Base-by-base conservation (phyloP, 2,113 vertebrate species). In the Strix aluco region DNA sequence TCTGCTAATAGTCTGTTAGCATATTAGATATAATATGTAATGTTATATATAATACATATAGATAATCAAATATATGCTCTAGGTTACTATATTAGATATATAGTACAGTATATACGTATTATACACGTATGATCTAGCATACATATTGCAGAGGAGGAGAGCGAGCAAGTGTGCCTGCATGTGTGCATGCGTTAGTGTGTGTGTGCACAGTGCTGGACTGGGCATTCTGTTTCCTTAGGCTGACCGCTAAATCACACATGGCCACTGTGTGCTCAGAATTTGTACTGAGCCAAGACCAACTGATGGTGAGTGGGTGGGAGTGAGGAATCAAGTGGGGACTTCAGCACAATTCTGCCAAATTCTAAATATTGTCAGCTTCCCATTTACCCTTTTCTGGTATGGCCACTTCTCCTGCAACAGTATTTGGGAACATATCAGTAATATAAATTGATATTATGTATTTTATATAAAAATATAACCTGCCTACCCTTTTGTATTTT, bases 171-270 rank as follows among this genome's bases (percentile, higher is more conserved):
- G 17, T 46, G 44, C 16, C 44, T 46, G 16, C 44, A 46, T 38
- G 38, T 17, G 25, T 0, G 2, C 22, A 19, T 2, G 44, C 9
- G 29, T 47, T 34, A 25, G 32, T 3, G 36, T 32, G 16, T 32
- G 16, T 26, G 22, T 12, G 42, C 55, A 5, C 3, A n/a, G 32
- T 5, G 30, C 51, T 81, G 70, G 29, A 5, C 52, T 6, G 49
- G 7, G 25, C 34, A 21, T 8, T n/a, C 15, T 6, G 51, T 6
- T 27, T 18, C 57, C 9, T 12, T 11, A 62, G n/a, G 42, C 57
- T 23, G 22, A 25, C 49, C 20, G 9, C 26, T 11, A 21, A 27
- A 65, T 21, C 44, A 59, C 38, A 15, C 25, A 2, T 2, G 29
- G 69, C 38, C 69, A 42, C 4, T 32, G 38, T 18, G 55, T 13